phyloP scores from a whole-genome alignment of 2,888 invertebrate genomes.

The Clunio marinus region DNA sequence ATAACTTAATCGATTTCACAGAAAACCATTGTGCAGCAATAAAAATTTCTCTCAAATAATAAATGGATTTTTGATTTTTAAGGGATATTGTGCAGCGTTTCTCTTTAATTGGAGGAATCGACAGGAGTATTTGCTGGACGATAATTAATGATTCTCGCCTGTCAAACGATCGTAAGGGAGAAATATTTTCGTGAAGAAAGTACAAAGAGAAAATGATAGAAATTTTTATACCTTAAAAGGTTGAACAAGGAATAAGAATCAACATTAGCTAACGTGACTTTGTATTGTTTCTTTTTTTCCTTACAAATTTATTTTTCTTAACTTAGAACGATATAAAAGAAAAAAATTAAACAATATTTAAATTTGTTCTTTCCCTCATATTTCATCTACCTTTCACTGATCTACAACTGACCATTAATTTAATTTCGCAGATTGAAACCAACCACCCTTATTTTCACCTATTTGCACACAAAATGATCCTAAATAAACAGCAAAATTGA shows the following conservation, averaged over 20 bases:
- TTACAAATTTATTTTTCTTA: no score
- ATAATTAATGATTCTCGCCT: slow-evolving; percentile 17
- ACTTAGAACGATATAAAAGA: no score
- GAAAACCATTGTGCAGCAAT: no score
- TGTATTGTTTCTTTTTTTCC: no score
- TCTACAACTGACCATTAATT: slow-evolving; percentile 14
- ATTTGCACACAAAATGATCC: slow-evolving; percentile 19
- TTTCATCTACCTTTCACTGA: background rate
- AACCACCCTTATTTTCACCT: background rate
- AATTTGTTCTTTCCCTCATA: background rate
- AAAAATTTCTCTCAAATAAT: background rate
- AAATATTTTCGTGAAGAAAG: background rate
- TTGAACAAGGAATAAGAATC: no score
- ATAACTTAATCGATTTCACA: no score
- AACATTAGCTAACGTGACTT: no score
- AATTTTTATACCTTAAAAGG: no score
- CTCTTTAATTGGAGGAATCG: background rate
- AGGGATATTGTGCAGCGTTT: background rate
- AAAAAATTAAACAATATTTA: no score
- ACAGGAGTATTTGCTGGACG: background rate
- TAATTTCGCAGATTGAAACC: background rate
- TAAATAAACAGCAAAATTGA: slow-evolving; percentile 9
- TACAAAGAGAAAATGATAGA: no score
- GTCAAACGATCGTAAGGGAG: slow-evolving; percentile 7
- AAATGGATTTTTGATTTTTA: background rate